Evolutionary conservation across 2,113 vertebrate species (phyloP).

Genomic region (Mesocricetus auratus): DNA sequence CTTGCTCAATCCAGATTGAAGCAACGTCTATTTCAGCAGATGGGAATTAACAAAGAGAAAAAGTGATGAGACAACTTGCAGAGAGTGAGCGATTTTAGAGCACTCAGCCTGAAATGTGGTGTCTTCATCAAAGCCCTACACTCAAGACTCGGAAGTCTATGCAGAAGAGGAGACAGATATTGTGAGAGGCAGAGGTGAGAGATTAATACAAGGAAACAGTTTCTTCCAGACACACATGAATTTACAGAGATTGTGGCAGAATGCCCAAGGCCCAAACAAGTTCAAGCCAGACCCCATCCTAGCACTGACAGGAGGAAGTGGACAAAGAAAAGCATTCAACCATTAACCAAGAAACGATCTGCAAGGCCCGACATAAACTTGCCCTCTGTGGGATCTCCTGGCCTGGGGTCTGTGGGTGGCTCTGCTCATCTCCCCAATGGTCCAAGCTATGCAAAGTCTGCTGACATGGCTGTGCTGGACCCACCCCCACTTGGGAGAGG

Average conservation of each 20-base stretch:
- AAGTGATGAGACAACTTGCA: not conserved
- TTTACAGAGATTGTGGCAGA: not conserved
- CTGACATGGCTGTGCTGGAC: too few relatives aligned
- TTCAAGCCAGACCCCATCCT: not conserved
- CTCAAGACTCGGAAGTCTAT: not conserved
- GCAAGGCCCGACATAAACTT: too few relatives aligned
- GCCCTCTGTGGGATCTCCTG: too few relatives aligned
- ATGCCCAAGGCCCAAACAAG: not conserved
- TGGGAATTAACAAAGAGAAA: not conserved
- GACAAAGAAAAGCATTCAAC: not conserved
- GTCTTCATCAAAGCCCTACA: not conserved
- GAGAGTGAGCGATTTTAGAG: not conserved
- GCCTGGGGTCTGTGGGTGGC: too few relatives aligned
- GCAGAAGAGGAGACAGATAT: not conserved
- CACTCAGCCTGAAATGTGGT: not conserved
- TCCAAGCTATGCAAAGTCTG: too few relatives aligned
- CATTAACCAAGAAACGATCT: not conserved
- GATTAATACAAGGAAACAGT: not conserved
- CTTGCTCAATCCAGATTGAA: too few relatives aligned
- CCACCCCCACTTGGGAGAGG: too few relatives aligned
- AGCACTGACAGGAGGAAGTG: not conserved
- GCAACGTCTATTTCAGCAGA: not conserved
- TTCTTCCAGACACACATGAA: not conserved
- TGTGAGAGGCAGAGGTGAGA: not conserved
- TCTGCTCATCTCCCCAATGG: too few relatives aligned